Conservation (phyloP, 2,888 invertebrate genomes). For the Serrognathus titanus region DNA sequence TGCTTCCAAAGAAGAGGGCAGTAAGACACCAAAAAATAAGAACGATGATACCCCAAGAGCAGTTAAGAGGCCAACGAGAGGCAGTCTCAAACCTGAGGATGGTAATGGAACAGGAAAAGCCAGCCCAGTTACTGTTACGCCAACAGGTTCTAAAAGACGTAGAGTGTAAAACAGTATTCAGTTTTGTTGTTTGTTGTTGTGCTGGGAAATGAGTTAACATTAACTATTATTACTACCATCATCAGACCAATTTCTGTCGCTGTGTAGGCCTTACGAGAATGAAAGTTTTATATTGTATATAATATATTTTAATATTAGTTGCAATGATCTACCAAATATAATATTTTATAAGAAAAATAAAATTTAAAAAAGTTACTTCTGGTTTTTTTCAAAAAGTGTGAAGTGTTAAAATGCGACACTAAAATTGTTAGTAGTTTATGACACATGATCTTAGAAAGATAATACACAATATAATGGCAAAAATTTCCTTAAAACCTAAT, state of each 20-base stretch:
- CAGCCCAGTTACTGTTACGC: slow-evolving; percentile 43
- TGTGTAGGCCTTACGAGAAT: slow-evolving; percentile 5
- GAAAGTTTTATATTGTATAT: not conserved
- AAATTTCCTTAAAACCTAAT: too few species aligned
- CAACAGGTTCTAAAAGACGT: slow-evolving; percentile 35
- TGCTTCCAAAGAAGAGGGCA: slow-evolving; percentile 29
- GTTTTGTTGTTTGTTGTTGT: not conserved
- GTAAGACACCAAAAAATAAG: slow-evolving; percentile 29
- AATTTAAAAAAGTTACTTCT: too few species aligned
- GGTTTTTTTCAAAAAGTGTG: too few species aligned
- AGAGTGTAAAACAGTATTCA: slow-evolving; percentile 12
- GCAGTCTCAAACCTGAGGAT: slow-evolving; percentile 49
- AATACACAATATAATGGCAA: too few species aligned
- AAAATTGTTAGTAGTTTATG: too few species aligned
- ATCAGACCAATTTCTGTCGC: slow-evolving; percentile 7
- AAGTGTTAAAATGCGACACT: too few species aligned
- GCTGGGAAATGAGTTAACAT: not conserved
- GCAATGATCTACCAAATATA: too few species aligned
- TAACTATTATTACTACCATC: too few species aligned
- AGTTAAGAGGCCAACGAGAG: slow-evolving; percentile 46
- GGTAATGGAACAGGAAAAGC: slow-evolving; percentile 44
- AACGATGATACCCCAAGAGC: slow-evolving; percentile 41
- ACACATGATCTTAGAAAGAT: too few species aligned
- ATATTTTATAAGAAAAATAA: too few species aligned
- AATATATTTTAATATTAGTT: too few species aligned